Evolutionary conservation across 2,113 vertebrate species (phyloP), one percentile per base, ranked within the genome.

Genomic region (Nymphicus hollandicus): DNA sequence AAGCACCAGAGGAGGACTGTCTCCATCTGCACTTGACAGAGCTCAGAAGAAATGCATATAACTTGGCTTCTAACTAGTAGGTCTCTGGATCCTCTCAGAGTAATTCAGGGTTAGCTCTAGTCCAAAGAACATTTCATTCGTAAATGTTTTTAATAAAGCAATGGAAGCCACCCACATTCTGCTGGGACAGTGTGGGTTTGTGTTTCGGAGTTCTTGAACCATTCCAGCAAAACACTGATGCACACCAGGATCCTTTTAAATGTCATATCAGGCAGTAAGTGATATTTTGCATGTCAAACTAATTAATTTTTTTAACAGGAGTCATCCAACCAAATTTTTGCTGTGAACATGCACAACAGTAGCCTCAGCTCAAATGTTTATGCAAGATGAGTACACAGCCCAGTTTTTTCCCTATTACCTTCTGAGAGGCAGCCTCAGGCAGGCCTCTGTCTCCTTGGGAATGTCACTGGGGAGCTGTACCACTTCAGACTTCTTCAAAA

Each of bases 401-500:
- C 71, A 43, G 5, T 68, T 92, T 84, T 39, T 64, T 66, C 52
- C 47, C 69, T 55, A 17, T 24, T 93, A 93, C 86, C 73, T 95
- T 93, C 41, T 23, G 61, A 87, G 83, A 86, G 60, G 52, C 85
- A 89, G 91, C 93, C 93, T 87, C 77, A 71, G 91, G 96, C 93
- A 96, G 82, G 80, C 56, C 73, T 46, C 84, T 44, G 52, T 81
- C 96, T 95, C 73, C 66, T 65, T 85, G 71, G 72, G 88, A 96
- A 68, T 2, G 1, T 70, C 96, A 92, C 77, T 56, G 39, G 95
- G 88, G 93, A 96, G 70, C 88, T 90, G 93, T 83, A 96, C 85
- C 83, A 95, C 86, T 97, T 93, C 95, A 95, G 86, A 89, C 41
- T 92, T 77, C 94, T 89, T 91, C 73, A 91, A 93, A 93, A 89